Conservation (phyloP, 1,140 invertebrate species). For the Elymnias hypermnestra region DNA sequence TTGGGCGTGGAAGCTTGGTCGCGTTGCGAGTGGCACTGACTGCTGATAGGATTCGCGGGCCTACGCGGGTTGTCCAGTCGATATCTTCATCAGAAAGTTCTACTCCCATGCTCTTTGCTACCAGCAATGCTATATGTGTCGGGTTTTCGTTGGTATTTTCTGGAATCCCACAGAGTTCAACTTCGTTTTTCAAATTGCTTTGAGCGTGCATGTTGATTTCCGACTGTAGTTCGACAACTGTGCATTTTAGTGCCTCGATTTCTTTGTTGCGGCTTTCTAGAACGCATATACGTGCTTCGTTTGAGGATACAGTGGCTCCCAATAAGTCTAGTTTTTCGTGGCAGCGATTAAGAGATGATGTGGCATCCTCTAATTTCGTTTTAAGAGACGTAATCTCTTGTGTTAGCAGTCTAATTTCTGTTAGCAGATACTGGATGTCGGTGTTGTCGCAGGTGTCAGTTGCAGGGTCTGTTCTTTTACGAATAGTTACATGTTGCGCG, state of each 20-base stretch:
- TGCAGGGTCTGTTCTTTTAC: too few relatives aligned
- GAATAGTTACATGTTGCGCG: too few relatives aligned
- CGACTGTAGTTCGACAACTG: slow-evolving; percentile 1
- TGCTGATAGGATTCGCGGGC: not conserved
- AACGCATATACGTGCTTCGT: slow-evolving; percentile 5
- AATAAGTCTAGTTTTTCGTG: slow-evolving; percentile 9
- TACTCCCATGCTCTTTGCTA: slow-evolving; percentile 12
- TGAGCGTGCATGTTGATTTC: slow-evolving; percentile 8
- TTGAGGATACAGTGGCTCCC: not conserved
- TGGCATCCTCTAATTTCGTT: slow-evolving; percentile 10
- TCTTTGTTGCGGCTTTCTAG: slow-evolving; percentile 6
- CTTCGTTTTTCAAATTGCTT: slow-evolving; percentile 5
- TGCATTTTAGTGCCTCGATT: slow-evolving; percentile 10
- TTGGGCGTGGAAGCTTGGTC: slow-evolving; percentile 4
- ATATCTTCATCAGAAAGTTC: slow-evolving; percentile 6
- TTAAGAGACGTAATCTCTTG: slow-evolving; percentile 11
- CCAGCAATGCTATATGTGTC: slow-evolving; percentile 3
- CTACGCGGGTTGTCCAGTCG: slow-evolving; percentile 1
- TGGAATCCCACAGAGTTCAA: slow-evolving; percentile 11
- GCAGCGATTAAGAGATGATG: slow-evolving; percentile 8
- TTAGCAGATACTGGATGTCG: too few relatives aligned
- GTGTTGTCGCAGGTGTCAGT: too few relatives aligned
- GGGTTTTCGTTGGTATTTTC: slow-evolving; percentile 12
- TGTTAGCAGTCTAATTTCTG: slow-evolving; percentile 6
- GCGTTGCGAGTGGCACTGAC: not conserved